Percentiles rank a stretch among this genome's conserved stretches.
phyloP scores from a whole-genome alignment of 2,888 invertebrate genomes.

The Arrhopalites spinosus region DNA sequence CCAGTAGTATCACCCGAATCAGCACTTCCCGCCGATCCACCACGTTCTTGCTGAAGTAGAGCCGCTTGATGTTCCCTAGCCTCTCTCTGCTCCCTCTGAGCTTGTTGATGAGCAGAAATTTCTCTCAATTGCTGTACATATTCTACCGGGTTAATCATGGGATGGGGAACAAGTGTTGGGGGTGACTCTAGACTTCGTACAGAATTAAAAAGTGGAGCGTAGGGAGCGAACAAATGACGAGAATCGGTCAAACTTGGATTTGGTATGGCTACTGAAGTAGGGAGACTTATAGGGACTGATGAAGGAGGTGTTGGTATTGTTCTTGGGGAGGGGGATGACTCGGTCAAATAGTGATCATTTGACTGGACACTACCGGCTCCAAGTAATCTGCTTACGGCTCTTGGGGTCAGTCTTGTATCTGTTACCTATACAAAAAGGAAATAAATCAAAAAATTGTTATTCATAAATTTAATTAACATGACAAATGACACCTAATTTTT shows the following conservation, averaged over 20 bases:
- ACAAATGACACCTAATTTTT: too few relatives aligned
- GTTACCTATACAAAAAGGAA: slow-evolving; percentile 64
- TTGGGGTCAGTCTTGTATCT: slow-evolving; percentile 87
- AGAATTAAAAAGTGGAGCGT: slow-evolving; percentile 83
- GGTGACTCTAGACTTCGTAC: slow-evolving; percentile 61
- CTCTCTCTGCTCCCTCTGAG: slow-evolving; percentile 26
- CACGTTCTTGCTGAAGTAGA: slow-evolving; percentile 30
- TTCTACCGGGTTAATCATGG: slow-evolving; percentile 43
- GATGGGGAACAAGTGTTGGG: slow-evolving; percentile 55
- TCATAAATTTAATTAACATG: too few relatives aligned
- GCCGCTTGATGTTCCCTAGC: slow-evolving; percentile 10
- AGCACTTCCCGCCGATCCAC: slow-evolving; percentile 44
- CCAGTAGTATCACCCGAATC: slow-evolving; percentile 45
- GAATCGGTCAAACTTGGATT: slow-evolving; percentile 76
- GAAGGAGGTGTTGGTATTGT: slow-evolving; percentile 65
- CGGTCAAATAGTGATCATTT: slow-evolving; percentile 25
- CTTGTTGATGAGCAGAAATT: slow-evolving; percentile 39
- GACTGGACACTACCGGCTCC: slow-evolving; percentile 63
- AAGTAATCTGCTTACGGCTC: slow-evolving; percentile 86
- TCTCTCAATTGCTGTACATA: slow-evolving; percentile 50
- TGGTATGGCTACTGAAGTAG: slow-evolving; percentile 94
- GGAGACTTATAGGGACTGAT: slow-evolving; percentile 84
- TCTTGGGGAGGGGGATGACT: slow-evolving; percentile 57
- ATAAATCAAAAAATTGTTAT: not conserved
- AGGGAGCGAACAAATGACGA: slow-evolving; percentile 63